Base-by-base conservation (phyloP, 2,888 invertebrate species). In the Iphiclides podalirius region DNA sequence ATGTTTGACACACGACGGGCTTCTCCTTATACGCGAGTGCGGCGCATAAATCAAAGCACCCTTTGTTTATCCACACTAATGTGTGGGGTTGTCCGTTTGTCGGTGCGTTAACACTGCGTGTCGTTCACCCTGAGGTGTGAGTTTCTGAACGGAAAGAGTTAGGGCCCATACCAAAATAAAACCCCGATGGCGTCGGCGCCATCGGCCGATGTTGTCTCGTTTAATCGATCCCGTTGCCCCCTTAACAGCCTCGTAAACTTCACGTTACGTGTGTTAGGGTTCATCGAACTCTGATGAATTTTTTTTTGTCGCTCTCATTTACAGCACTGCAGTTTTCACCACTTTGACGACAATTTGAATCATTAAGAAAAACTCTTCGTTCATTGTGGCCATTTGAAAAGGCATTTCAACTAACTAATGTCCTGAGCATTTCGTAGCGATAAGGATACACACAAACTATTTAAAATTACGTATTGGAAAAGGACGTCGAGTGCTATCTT, bases 31-130 rank as follows among this genome's bases (percentile, higher is more conserved):
- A 8, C 33, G 28, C 34, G 33, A 44, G 28, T 44, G 39, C 34
- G 16, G 31, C 39, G 38, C 53, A 58, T 58, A 58, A 58, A 58
- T 56, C 56, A 58, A 58, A 54, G 58, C 43, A 53, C 64, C 61
- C 65, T 65, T 52, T 71, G 65, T 70, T 68, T 72, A 67, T 63
- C 47, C 57, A 47, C 55, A 50, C 57, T 63, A 64, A 70, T 66
- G 62, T 53, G 41, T 53, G 52, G 54, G 53, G 47, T 50, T 43
- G 41, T 44, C 40, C 47, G 36, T 23, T 15, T 28, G 36, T 52
- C 43, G 47, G 61, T 63, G 53, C 54, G 52, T n/a, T n/a, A n/a
- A n/a, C n/a, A 26, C 23, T 35, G 37, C 52, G 50, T 57, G 65
- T 53, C 54, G 46, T 52, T 53, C 51, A 54, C 55, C 57, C 36